Percentiles rank a stretch among this genome's conserved stretches.
Conservation (phyloP, 2,888 invertebrate genomes). For the Drosophila longiperda region DNA sequence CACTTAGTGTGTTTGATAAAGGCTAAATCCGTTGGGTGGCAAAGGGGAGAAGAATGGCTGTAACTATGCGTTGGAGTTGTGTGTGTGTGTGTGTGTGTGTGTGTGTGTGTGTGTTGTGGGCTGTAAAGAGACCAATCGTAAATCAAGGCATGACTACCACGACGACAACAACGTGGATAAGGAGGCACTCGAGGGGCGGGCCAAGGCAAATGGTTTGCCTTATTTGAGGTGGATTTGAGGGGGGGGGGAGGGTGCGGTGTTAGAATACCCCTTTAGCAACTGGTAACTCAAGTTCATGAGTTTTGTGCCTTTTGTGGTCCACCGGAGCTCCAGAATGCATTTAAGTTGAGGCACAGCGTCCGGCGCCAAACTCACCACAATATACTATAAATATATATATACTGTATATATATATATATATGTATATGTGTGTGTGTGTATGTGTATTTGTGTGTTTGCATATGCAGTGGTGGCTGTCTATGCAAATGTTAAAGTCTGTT, state of each 20-base stretch:
- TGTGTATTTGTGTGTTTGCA: conserved; percentile 10
- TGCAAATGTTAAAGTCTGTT: conserved; percentile 85
- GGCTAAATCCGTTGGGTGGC: conserved; percentile 32
- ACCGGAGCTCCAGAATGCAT: conserved; percentile 63
- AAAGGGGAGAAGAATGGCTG: not conserved
- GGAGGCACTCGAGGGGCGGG: conserved; percentile 58
- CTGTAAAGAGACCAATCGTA: conserved; percentile 73
- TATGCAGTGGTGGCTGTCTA: conserved; percentile 74
- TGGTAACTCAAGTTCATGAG: conserved; percentile 52
- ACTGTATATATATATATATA: conserved; percentile 10
- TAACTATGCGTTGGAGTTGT: conserved; percentile 18
- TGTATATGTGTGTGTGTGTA: conserved; percentile 2
- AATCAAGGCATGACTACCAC: conserved; percentile 69
- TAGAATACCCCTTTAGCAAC: conserved; percentile 5
- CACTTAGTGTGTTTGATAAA: conserved; percentile 45
- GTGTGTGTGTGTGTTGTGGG: conserved; percentile 51
- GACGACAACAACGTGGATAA: conserved; percentile 24
- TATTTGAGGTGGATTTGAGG: not conserved
- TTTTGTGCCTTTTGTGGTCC: conserved; percentile 61
- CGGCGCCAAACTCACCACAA: conserved; percentile 9
- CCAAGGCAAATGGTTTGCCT: conserved; percentile 26
- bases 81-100: conserved; percentile 31
- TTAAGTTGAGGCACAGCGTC: conserved; percentile 52
- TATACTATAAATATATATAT: conserved; percentile 25
- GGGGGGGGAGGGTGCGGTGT: too few species aligned